Base-by-base conservation (phyloP, 2,797 vertebrate species). In the Sebastes wilsoni region DNA sequence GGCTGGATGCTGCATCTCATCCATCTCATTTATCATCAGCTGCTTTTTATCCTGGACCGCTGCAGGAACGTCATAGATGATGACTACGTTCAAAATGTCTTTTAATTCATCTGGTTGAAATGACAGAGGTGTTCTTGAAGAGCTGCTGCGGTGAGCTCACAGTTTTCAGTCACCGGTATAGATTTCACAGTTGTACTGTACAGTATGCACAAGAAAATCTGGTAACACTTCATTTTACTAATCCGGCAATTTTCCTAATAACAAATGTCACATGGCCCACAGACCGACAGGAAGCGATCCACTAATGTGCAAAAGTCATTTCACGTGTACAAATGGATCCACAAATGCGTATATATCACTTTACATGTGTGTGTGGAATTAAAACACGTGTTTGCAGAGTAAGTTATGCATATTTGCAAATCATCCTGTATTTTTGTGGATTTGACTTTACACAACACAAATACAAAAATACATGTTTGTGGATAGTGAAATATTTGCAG, bases 1-100 rank as follows among this genome's bases (percentile, higher is more conserved):
- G 55, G 72, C 58, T 9, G 72, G 66, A 68, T 30, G 55, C 66
- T 54, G 66, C 80, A 32, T 79, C 68, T 78, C 73, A 52, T 54
- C 30, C 30, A 54, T 52, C 66, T 65, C 54, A 64, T 79, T 36
- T 55, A 52, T 49, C 30, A 14, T 18, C 52, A 54, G 64, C 75
- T 76, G 72, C 32, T 6, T 75, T 66, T 66, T 18, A 56, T 66
- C 58, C 32, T 13, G 23, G 9, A 65, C 14, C 16, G 0, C 22
- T 36, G 80, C 38, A 46, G 38, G 38, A 46, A 64, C 18, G 59
- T 66, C 28, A 75, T 12, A 46, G n/a, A 67, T n/a, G 49, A 42
- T 42, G 12, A 34, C 22, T 8, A 14, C 1, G 10, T 36, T 54
- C 54, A 60, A 4, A 18, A 13, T 9, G 6, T 14, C 4, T 36